phyloP scores from a whole-genome alignment of 30 jellyfish, hydroid and myxozoan genomes.

The Catostylus mosaicus region DNA sequence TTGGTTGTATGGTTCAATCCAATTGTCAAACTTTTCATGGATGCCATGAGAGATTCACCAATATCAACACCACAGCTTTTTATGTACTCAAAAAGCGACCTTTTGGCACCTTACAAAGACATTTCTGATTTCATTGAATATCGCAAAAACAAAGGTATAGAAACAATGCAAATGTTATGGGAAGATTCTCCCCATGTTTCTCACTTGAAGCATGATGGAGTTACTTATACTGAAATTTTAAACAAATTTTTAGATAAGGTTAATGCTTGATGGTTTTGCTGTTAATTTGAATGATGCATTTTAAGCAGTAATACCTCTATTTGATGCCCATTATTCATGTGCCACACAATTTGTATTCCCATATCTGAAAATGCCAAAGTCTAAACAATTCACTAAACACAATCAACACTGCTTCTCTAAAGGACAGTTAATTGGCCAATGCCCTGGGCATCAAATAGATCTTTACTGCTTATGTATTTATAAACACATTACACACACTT shows the following conservation, averaged over 20 bases:
- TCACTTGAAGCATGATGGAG: slow-evolving; percentile 62
- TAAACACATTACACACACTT: too few relatives aligned
- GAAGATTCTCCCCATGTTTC: slow-evolving; percentile 73
- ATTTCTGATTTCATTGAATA: slow-evolving; percentile 60
- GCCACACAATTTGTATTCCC: too few relatives aligned
- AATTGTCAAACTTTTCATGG: slow-evolving; percentile 62
- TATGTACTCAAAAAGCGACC: slow-evolving; percentile 73
- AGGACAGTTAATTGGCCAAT: too few relatives aligned
- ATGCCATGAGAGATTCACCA: slow-evolving; percentile 41
- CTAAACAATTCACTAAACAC: too few relatives aligned
- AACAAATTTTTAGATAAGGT: slow-evolving; percentile 36
- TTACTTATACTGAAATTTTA: slow-evolving; percentile 30
- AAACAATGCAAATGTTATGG: slow-evolving; percentile 42
- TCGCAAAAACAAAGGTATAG: slow-evolving; percentile 63
- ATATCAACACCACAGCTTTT: slow-evolving; percentile 72
- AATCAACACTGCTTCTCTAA: too few relatives aligned
- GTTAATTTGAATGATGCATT: too few relatives aligned
- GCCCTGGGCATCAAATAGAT: too few relatives aligned
- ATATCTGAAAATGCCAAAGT: too few relatives aligned
- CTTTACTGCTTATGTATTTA: too few relatives aligned
- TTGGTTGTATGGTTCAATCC: slow-evolving; percentile 61
- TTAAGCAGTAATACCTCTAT: too few relatives aligned
- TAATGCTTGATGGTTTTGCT: neutral
- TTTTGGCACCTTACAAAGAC: slow-evolving; percentile 76
- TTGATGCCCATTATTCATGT: too few relatives aligned